Evolutionary conservation across 2,113 vertebrate species (phyloP).

Genomic region (Ploceus nigricollis): DNA sequence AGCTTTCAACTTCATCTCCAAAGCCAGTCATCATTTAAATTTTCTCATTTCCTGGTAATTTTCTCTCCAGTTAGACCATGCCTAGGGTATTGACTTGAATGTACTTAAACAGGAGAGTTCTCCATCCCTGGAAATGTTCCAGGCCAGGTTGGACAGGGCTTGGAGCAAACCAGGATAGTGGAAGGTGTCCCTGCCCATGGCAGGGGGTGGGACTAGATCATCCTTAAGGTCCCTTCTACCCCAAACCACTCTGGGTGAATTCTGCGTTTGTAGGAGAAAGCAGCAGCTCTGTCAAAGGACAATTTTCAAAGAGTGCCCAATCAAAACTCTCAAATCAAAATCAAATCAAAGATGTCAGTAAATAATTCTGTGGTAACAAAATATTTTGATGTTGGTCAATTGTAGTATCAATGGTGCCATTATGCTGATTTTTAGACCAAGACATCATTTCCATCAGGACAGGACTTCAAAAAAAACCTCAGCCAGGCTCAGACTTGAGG

Average conservation of each 20-base stretch:
- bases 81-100: neutral
- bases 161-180: neutral
- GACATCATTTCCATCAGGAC: neutral
- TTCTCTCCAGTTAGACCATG: neutral
- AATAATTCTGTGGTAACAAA: neutral
- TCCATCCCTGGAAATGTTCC: neutral
- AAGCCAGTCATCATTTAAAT: neutral
- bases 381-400: neutral
- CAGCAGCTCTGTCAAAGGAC: neutral
- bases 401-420: neutral
- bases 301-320: neutral
- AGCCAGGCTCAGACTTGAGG: neutral
- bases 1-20: neutral
- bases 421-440: neutral
- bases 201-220: neutral
- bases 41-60: neutral
- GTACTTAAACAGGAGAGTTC: neutral
- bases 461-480: neutral
- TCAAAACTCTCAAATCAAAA: neutral
- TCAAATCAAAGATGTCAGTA: neutral
- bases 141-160: fast-evolving
- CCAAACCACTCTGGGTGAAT: neutral
- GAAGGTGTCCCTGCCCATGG: neutral
- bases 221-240: neutral
- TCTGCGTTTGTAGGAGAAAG: neutral